Conservation (phyloP, 2,113 vertebrate species). For the Oreochromis tanganicae region DNA sequence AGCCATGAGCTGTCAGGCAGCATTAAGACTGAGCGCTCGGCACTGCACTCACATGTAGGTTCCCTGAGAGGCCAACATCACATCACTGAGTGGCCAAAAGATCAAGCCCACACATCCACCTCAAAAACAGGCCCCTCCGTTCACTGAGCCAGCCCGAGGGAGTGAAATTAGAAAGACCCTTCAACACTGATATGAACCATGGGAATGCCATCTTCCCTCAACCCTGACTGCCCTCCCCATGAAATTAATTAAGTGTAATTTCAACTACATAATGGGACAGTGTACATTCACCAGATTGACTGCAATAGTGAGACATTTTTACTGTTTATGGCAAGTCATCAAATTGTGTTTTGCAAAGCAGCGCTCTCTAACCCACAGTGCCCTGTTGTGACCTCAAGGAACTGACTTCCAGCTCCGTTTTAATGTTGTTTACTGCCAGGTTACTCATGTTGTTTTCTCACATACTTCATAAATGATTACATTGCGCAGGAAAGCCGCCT, state of each 20-base stretch:
- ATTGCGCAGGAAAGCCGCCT: background rate
- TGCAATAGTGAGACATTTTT: background rate
- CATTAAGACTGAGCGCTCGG: constrained; percentile 35
- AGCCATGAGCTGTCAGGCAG: constrained; percentile 57
- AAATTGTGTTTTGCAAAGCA: constrained; percentile 10
- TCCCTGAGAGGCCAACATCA: constrained; percentile 4
- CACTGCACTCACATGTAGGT: background rate
- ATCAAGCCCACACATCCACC: constrained; percentile 22
- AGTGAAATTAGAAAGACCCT: background rate
- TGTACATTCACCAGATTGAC: constrained; percentile 1
- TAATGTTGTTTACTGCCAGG: background rate
- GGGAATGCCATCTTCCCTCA: constrained; percentile 8
- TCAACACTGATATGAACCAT: constrained; percentile 32
- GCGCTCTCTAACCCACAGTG: background rate
- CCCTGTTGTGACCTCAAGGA: constrained; percentile 8
- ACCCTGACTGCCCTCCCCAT: constrained; percentile 20
- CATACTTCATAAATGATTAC: constrained; percentile 4
- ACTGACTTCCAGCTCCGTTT: background rate
- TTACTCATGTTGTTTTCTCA: constrained; percentile 1
- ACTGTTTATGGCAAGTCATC: background rate
- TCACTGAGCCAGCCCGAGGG: constrained; percentile 9
- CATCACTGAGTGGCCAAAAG: background rate
- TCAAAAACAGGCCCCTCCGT: constrained; percentile 22
- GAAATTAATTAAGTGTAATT: constrained; percentile 56
- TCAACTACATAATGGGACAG: constrained; percentile 7